phyloP scores from a whole-genome alignment of 1,140 invertebrate genomes.

The Apis florea region DNA sequence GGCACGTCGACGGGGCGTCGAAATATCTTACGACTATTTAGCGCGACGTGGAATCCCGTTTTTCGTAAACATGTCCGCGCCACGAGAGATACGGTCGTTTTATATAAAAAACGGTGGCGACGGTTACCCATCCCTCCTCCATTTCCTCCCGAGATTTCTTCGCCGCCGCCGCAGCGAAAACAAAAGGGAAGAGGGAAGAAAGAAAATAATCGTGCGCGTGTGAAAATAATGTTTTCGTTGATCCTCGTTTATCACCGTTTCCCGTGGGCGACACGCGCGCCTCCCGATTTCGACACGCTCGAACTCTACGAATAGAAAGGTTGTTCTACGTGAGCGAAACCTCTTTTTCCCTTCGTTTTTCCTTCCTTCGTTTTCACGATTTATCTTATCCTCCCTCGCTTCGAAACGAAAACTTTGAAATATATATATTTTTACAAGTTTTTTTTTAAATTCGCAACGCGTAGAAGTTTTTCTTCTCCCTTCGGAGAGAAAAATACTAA shows the following conservation, averaged over 20 bases:
- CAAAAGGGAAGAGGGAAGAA: constrained; percentile 16
- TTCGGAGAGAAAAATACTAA: too few relatives aligned
- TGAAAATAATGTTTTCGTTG: constrained; percentile 56
- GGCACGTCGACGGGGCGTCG: constrained; percentile 18
- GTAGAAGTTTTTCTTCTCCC: too few relatives aligned
- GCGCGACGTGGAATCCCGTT: constrained; percentile 44
- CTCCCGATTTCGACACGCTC: constrained; percentile 53
- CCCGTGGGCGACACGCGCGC: constrained; percentile 45
- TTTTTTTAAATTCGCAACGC: too few relatives aligned
- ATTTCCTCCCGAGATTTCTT: not conserved
- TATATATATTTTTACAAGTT: too few relatives aligned
- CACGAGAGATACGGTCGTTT: constrained; percentile 13
- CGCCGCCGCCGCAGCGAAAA: not conserved
- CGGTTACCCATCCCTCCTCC: not conserved
- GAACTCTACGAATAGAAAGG: constrained; percentile 64
- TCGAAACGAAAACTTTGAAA: too few relatives aligned
- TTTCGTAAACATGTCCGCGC: constrained; percentile 44
- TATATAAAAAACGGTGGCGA: constrained; percentile 23
- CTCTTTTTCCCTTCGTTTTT: not conserved
- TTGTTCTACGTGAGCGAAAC: constrained; percentile 6
- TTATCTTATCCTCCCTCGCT: too few relatives aligned
- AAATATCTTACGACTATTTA: constrained; percentile 54
- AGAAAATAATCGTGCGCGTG: constrained; percentile 44
- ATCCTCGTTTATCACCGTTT: constrained; percentile 55
- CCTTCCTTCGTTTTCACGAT: not conserved